These are phyloP conservation scores for Calliopum simillimum DNA, from an alignment of 2,888 invertebrate species.

Conservation along the genomic window DNA sequence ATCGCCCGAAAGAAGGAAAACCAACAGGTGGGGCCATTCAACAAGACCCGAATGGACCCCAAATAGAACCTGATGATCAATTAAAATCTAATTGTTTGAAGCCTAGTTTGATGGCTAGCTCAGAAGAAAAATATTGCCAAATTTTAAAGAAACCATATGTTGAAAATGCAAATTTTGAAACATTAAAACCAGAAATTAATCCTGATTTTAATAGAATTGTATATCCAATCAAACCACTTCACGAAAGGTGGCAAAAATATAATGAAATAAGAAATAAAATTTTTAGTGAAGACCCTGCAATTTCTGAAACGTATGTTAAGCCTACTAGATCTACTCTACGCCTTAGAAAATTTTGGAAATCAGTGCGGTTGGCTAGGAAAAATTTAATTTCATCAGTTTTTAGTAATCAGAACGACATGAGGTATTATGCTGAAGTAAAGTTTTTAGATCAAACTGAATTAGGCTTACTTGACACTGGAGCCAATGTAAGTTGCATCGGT, in stretches of 20 bases:
- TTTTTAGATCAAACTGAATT: neutral
- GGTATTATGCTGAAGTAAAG: neutral
- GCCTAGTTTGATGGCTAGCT: neutral
- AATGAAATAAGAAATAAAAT: neutral
- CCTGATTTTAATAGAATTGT: too few relatives aligned
- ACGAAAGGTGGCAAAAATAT: neutral
- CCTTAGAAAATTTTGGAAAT: neutral
- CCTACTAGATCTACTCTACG: neutral
- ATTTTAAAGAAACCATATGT: too few relatives aligned
- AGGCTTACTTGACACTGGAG: neutral
- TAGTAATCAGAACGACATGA: neutral
- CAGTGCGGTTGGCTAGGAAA: neutral
- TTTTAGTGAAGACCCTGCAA: neutral
- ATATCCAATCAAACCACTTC: too few relatives aligned
- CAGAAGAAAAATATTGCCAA: neutral
- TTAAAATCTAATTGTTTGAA: too few relatives aligned
- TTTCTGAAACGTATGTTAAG: neutral
- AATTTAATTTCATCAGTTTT: neutral
- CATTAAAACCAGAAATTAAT: too few relatives aligned
- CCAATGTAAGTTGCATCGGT: neutral
- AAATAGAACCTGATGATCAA: neutral
- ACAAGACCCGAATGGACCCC: slow-evolving; percentile 10
- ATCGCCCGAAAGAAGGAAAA: neutral
- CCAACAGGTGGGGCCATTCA: neutral
- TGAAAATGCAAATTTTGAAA: too few relatives aligned